Conservation (phyloP, 2,113 vertebrate species). For the Oryzias curvinotus region DNA sequence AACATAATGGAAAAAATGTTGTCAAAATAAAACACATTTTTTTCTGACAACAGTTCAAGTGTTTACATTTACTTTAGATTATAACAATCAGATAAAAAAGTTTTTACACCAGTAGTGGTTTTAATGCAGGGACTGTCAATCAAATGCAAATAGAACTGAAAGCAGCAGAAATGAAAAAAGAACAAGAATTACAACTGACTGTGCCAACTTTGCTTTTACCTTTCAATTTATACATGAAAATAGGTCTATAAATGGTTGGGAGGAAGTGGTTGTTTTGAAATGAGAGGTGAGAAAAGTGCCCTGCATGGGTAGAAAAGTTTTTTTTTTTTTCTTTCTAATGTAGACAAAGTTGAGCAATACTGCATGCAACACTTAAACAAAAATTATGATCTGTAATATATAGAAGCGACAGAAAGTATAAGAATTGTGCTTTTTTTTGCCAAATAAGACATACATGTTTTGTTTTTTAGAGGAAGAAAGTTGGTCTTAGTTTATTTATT, state of each 20-base stretch:
- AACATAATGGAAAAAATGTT: too few species aligned
- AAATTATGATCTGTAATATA: slow-evolving; percentile 57
- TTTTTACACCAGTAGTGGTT: not conserved
- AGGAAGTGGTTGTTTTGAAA: slow-evolving; percentile 23
- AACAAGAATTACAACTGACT: slow-evolving; percentile 40
- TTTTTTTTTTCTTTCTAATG: too few species aligned
- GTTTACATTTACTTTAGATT: not conserved
- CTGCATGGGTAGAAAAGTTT: slow-evolving; percentile 1
- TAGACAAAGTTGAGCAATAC: slow-evolving; percentile 15
- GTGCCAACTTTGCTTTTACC: slow-evolving; percentile 49
- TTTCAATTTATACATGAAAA: slow-evolving; percentile 53
- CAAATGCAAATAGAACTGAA: slow-evolving; percentile 2
- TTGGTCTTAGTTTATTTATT: too few species aligned
- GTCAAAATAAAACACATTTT: too few species aligned
- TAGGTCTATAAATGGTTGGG: slow-evolving; percentile 30
- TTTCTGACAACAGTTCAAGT: too few species aligned
- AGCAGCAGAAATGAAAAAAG: not conserved
- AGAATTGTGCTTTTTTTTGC: too few species aligned
- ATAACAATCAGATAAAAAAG: not conserved
- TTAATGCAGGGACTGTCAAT: not conserved
- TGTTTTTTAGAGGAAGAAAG: too few species aligned
- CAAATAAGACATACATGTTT: too few species aligned
- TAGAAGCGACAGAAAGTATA: too few species aligned
- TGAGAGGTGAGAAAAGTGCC: slow-evolving; percentile 16
- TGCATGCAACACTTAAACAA: slow-evolving; percentile 39